Base-by-base conservation (phyloP, 2,797 vertebrate genomes). In the Tenualosa thibaudeaui region DNA sequence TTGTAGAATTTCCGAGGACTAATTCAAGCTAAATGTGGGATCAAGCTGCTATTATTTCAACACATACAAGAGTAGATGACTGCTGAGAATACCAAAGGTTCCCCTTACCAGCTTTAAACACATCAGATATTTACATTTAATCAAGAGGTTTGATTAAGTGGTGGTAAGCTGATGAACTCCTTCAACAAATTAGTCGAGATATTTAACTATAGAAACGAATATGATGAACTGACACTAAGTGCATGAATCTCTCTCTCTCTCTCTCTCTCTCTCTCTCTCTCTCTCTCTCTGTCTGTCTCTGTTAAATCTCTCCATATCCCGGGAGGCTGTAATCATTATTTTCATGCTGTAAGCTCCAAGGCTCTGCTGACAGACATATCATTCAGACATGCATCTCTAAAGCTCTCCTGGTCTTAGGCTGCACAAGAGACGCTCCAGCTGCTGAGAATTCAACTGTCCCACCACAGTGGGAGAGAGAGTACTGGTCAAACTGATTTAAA, bases 251-350 rank as follows among this genome's bases (percentile, higher is more conserved):
- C 4, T 65, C 17, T 65, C 13, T 49, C 17, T 75, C 22, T 58
- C 65, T 83, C 22, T 83, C 51, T 58, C 22, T 62, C 51, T 85
- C 49, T 82, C 81, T 43, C n/a, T 82, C 17, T 24, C 10, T n/a
- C 81, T 84, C 81, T 86, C 65, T 84, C 68, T 84, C 19, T 71
- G 78, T 54, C 10, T n/a, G 81, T 84, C 81, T 86, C 65, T 84
- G 83, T 71, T 78, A 82, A 85, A 88, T 53, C 82, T 82, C 85
- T 89, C 31, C n/a, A 1, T 86, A 86, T 85, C 85, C 83, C 81
- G 53, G 7, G 46, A 46, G 82, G 68, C 54, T 46, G 85, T 88
- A 85, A 86, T 86, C 81, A 81, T 86, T 85, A 50, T 56, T 83
- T 85, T 87, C 53, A 51, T 83, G 7, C 84, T 89, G 86, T 83